Conservation (phyloP, 2,797 vertebrate genomes). For the Ficedula albicollis region DNA sequence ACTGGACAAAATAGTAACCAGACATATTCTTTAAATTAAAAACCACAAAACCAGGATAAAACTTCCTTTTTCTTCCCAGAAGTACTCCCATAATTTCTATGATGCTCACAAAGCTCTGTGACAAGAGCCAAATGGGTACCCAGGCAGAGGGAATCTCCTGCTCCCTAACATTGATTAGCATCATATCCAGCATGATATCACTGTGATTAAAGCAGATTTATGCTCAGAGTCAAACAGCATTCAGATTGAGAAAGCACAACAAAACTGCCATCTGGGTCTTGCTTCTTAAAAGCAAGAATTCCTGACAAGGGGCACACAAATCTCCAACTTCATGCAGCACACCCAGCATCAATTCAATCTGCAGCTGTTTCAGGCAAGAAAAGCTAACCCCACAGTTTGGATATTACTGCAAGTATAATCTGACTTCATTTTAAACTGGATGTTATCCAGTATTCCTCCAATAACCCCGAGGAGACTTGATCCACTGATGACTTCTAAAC, state of each 20-base stretch:
- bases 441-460: conserved; percentile 53
- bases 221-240: neutral
- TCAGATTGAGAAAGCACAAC: neutral
- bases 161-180: neutral
- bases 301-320: neutral
- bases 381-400: neutral
- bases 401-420: conserved; percentile 17
- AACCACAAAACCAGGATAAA: neutral
- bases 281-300: neutral
- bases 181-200: neutral
- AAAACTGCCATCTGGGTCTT: neutral
- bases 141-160: neutral
- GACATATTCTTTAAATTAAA: neutral
- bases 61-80: neutral
- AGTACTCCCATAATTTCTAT: neutral
- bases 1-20: neutral
- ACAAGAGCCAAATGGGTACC: neutral
- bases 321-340: neutral
- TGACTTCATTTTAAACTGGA: conserved; percentile 57
- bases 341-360: neutral
- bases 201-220: neutral
- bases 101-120: neutral
- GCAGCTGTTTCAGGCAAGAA: conserved; percentile 25
- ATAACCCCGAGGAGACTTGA: conserved; percentile 26
- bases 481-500: conserved; percentile 38